Conservation (phyloP, 2,113 vertebrate species). For the Ctenodactylus gundi region DNA sequence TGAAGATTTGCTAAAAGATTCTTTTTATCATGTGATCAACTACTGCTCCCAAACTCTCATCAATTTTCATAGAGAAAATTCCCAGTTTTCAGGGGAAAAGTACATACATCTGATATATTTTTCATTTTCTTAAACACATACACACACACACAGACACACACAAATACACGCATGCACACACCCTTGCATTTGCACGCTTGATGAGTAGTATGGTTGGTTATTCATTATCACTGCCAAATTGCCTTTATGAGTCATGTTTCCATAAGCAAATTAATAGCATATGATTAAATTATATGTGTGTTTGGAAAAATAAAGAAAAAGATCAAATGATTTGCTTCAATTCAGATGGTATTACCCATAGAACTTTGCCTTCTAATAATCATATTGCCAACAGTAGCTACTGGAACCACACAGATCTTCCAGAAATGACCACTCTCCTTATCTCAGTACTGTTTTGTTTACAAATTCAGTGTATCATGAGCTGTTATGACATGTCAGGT, state of each 20-base stretch:
- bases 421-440: not conserved
- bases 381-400: not conserved
- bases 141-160: not conserved
- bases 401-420: not conserved
- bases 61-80: not conserved
- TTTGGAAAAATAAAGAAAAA: conserved; percentile 25
- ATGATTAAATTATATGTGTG: conserved; percentile 11
- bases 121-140: not conserved
- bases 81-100: not conserved
- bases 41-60: not conserved
- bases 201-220: not conserved
- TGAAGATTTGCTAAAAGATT: not conserved
- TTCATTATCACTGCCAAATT: not conserved
- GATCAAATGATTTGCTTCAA: conserved; percentile 49
- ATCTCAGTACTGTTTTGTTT: not conserved
- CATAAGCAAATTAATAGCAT: not conserved
- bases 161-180: not conserved
- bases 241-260: conserved; percentile 27
- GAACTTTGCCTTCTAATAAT: not conserved
- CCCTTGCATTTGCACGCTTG: not conserved
- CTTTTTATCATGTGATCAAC: not conserved
- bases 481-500: not conserved
- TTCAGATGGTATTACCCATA: not conserved
- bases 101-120: not conserved
- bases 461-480: not conserved